These are phyloP conservation scores for Drosophila seclusa DNA, from an alignment of 2,888 invertebrate genomes.

Conservation along the genomic window DNA sequence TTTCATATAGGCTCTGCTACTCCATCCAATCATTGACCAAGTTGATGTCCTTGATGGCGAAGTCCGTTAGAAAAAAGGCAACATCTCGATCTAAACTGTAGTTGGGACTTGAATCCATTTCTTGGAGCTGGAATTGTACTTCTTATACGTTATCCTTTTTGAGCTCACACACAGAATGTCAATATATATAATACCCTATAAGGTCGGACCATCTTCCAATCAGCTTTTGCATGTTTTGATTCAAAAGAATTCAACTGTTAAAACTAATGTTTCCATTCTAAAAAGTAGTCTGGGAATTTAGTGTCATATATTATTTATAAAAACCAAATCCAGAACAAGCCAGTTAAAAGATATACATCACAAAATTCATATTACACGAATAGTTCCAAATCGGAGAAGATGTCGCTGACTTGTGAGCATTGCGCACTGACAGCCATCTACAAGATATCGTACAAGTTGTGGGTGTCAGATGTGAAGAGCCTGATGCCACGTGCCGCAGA, in stretches of 20 bases:
- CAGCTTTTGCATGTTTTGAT: no score
- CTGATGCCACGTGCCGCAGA: conserved; percentile 32
- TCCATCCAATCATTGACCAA: conserved; percentile 19
- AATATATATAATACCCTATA: background rate
- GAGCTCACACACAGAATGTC: background rate
- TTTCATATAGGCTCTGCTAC: background rate
- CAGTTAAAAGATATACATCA: no score
- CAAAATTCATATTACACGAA: background rate
- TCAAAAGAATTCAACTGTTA: background rate
- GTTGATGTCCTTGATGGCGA: conserved; percentile 2
- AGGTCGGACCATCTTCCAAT: no score
- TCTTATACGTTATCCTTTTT: background rate
- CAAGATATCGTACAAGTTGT: conserved; percentile 43
- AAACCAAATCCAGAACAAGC: background rate
- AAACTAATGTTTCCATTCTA: background rate
- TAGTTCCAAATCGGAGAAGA: conserved; percentile 9
- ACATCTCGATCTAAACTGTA: background rate
- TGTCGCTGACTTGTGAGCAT: conserved; percentile 36
- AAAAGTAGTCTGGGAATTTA: background rate
- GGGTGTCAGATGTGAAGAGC: conserved; percentile 12
- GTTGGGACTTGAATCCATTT: background rate
- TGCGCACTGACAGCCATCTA: conserved; percentile 18
- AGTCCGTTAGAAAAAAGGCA: conserved; percentile 17
- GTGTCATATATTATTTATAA: background rate
- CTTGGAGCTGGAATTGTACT: conserved; percentile 4